Evolutionary conservation across 2,113 vertebrate species (phyloP).

Genomic region (Crotalus horridus): DNA sequence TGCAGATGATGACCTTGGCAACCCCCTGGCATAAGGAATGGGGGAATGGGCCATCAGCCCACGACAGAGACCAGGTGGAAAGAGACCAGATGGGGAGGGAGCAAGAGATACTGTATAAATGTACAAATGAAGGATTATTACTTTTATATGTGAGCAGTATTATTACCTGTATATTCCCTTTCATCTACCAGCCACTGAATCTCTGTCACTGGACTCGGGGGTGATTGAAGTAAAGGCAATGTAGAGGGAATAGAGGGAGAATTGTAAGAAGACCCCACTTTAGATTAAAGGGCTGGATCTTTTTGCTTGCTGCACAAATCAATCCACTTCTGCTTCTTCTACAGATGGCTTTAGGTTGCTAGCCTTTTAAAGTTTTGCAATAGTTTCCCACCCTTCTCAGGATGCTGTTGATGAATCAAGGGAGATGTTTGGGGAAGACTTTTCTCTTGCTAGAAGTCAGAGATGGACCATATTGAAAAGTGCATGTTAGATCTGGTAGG

Average conservation of each 20-base stretch:
- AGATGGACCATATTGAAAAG: background rate
- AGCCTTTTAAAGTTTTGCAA: background rate
- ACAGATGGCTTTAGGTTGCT: background rate
- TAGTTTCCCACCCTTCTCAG: background rate
- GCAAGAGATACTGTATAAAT: constrained; percentile 88
- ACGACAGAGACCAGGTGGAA: constrained; percentile 39
- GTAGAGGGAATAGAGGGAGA: constrained; percentile 11
- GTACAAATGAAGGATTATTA: constrained; percentile 97
- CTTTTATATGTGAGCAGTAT: constrained; percentile 99
- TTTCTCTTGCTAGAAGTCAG: background rate
- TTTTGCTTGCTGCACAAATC: constrained; percentile 4
- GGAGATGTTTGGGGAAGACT: background rate
- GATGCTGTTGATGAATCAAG: background rate
- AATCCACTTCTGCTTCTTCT: background rate
- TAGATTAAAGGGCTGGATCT: constrained; percentile 19
- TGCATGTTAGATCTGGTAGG: background rate
- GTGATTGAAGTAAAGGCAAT: constrained; percentile 23
- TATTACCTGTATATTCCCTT: constrained; percentile 79
- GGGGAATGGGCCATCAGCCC: constrained; percentile 22
- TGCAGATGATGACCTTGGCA: constrained; percentile 85
- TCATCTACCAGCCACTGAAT: constrained; percentile 33
- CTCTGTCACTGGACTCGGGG: constrained; percentile 27
- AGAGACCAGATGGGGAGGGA: constrained; percentile 35
- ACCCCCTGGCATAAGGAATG: constrained; percentile 86
- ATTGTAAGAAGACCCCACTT: constrained; percentile 7